Evolutionary conservation across 2,888 invertebrate species (phyloP), one percentile per base, ranked within the genome.

Genomic region (Pyrochroa serraticornis): DNA sequence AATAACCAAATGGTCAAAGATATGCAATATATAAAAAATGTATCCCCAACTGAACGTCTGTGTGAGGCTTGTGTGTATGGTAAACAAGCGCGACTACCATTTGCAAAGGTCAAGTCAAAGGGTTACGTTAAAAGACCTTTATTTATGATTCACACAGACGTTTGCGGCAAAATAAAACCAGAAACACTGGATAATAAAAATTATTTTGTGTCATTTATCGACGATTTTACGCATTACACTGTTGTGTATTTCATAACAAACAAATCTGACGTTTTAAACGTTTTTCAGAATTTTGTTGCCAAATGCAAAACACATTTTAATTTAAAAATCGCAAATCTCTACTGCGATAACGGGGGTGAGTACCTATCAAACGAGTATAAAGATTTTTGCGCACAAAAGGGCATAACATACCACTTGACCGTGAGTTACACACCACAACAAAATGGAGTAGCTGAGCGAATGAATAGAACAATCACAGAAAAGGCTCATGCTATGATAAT

Each of bases 91-190:
- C 13, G 48, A 38, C n/a, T 48, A 9, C 48, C 48, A 9, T 48
- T 48, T 48, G n/a, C 7, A 7, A 46, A 35, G 10, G 22, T 38
- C 10, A 45, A 53, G 39, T 13, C 3, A 39, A 39, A 39, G 14
- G 38, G 10, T 9, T 9, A 37, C 9, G 38, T 37, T 37, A 7
- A 8, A 8, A 39, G 39, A 39, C 39, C 39, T 9, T 39, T 39
- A 7, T 39, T 39, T 39, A 39, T 69, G 7, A 39, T 72, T 7
- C 71, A 72, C 14, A 68, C 66, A 42, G 72, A 72, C 51, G 22
- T 72, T 1, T 46, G 61, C 43, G 70, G 72, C 3, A 69, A 68
- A 2, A 58, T 73, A 6, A 54, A 22, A 8, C 67, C 68, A 5
- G 49, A 31, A 8, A 65, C 69, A 2, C 42, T 61, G 9, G 67